These are phyloP conservation scores for Cyaniris semiargus DNA, from an alignment of 2,888 invertebrate genomes.

Conservation along the genomic window DNA sequence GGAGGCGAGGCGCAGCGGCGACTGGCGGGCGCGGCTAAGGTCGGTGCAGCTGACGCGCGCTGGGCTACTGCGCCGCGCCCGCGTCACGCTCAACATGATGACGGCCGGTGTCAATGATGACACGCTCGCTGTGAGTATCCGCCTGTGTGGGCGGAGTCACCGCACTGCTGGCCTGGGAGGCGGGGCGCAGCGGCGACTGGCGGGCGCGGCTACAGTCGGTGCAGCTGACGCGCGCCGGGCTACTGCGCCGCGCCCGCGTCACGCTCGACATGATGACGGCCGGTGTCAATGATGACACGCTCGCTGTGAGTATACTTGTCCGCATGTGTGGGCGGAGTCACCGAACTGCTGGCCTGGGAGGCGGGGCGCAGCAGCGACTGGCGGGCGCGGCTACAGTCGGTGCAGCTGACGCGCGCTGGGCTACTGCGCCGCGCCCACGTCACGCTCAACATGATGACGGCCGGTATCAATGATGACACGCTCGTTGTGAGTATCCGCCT, in stretches of 20 bases:
- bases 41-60: no score
- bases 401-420: no score
- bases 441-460: conserved; percentile 44
- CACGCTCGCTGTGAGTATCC: conserved; percentile 36
- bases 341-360: conserved; percentile 51
- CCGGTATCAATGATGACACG: conserved; percentile 39
- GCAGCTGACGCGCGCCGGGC: conserved; percentile 56
- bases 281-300: conserved; percentile 39
- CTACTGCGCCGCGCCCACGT: no score
- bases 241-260: conserved; percentile 59
- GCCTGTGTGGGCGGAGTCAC: conserved; percentile 45
- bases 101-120: conserved; percentile 38
- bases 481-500: conserved; percentile 35
- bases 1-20: conserved; percentile 47
- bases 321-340: conserved; percentile 44
- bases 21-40: conserved; percentile 52
- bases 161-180: conserved; percentile 50
- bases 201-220: conserved; percentile 53
- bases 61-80: no score
- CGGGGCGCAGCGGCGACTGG: conserved; percentile 50
- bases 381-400: conserved; percentile 52
- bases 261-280: conserved; percentile 44
- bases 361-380: conserved; percentile 49
- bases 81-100: conserved; percentile 48
- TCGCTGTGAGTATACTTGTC: conserved; percentile 35